Evolutionary conservation across 2,113 vertebrate genomes (phyloP), one percentile per base, ranked within the genome.

Genomic region (Vireo altiloquus): DNA sequence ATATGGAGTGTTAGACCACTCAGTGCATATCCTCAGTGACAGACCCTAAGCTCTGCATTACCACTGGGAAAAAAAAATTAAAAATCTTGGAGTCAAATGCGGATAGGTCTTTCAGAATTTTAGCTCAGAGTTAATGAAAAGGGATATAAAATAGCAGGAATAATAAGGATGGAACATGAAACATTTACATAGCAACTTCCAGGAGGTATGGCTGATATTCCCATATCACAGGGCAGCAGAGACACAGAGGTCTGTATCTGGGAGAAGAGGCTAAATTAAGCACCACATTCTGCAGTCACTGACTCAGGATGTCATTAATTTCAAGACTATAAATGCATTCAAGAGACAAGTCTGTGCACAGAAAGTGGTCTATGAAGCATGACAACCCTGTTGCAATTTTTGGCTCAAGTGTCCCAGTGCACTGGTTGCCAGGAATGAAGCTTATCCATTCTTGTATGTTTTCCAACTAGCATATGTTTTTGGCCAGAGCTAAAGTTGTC

Each of bases 301-400:
- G 63, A 69, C n/a, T 72, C 66, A 77, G 63, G 22, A 40, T 57
- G 37, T 47, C 53, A 90, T 79, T 90, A 90, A 95, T 90, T 90
- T 63, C 37, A 82, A 66, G 68, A 69, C 59, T 44, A 49, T 35
- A 86, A 60, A 65, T 28, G 25, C 71, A 90, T 72, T 80, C 78
- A 77, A 83, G 86, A 90, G 35, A 86, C 66, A 90, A 86, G 68
- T 25, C 79, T 64, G 31, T 77, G 40, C 89, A 81, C 28, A 87
- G 64, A 83, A 56, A 90, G 74, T 57, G 7, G 46, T 70, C 54
- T 64, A 19, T 37, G 76, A 90, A 89, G 80, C 80, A 77, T 70
- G 76, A 91, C 25, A 72, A 68, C 42, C 68, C 64, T 70, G 13
- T 7, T 83, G 71, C 28, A 76, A 53, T 44, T 89, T 83, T 86